phyloP scores from a whole-genome alignment of 2,888 invertebrate genomes.

The Cepaea hortensis region DNA sequence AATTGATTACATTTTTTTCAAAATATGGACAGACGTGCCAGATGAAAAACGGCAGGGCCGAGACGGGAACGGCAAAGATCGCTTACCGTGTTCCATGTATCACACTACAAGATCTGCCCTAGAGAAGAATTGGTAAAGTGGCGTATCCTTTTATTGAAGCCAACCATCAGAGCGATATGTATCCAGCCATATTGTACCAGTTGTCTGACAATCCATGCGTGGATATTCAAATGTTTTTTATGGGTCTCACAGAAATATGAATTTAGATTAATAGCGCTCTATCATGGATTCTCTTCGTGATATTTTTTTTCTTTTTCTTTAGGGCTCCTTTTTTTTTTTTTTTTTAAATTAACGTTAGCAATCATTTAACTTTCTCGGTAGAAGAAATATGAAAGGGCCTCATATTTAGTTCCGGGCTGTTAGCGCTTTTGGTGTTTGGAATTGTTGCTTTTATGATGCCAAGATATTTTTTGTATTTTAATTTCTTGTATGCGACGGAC shows the following conservation, averaged over 20 bases:
- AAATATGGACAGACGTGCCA: not conserved
- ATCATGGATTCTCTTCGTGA: not conserved
- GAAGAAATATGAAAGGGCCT: not conserved
- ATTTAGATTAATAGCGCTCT: constrained; percentile 28
- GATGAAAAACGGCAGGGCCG: not conserved
- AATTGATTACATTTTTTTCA: too few species aligned
- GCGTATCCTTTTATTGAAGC: not conserved
- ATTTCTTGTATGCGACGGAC: not conserved
- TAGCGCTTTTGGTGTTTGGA: not conserved
- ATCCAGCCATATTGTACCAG: not conserved
- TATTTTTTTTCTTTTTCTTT: not conserved
- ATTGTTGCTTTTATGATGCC: not conserved
- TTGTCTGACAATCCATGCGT: not conserved
- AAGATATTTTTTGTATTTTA: not conserved
- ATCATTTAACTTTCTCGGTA: not conserved
- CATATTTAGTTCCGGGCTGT: constrained; percentile 28
- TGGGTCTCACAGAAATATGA: constrained; percentile 27
- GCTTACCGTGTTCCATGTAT: not conserved
- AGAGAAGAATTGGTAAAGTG: not conserved
- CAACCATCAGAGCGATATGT: not conserved
- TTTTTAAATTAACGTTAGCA: not conserved
- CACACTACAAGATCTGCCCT: not conserved
- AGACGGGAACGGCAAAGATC: not conserved
- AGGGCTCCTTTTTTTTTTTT: not conserved
- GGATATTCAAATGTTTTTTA: constrained; percentile 9